Evolutionary conservation across 2,888 invertebrate genomes (phyloP), one percentile per base, ranked within the genome.

Genomic region (Omphaloscelis lunosa): DNA sequence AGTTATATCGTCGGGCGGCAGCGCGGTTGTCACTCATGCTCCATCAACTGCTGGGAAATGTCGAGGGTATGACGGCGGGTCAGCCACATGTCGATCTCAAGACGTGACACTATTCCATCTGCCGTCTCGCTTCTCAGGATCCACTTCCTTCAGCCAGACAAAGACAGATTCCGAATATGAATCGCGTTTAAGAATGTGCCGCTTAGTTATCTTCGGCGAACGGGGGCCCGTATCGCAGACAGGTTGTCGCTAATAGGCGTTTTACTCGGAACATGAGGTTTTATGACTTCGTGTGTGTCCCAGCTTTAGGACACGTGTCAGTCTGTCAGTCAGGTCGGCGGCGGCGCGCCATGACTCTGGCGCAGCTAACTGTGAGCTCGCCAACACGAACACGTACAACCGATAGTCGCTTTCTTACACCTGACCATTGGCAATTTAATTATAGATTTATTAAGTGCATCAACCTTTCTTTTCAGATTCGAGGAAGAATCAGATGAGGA

Each of bases 211-310:
- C 94, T 94, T 90, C 91, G 90, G 89, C 91, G 87, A 93, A 94
- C 94, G 92, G 93, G 94, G 94, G 94, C 93, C 91, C 93, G 90
- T 92, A 95, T 93, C 93, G 91, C 92, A 93, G 94, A 95, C 96
- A 96, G 96, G 95, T 96, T 95, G 96, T 94, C 95, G 94, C 95
- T 96, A 96, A 96, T 96, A 96, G 95, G 95, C 95, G 93, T 94
- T 95, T 94, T 95, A 95, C 95, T 94, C 87, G 90, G 94, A 95
- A 95, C 92, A 94, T 94, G 92, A 93, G 92, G 91, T 92, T 94
- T 93, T 92, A 94, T 93, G 92, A 91, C 94, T 92, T 93, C 96
- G 94, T 95, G 95, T 96, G 95, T 96, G 95, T 95, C 93, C 95
- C 93, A 85, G 89, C 89, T 87, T 89, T 90, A 92, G 90, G 93